A percentile compares a stretch with the other conserved stretches of the same genome.
These are phyloP conservation scores for Zygothrica quintamaculata DNA, from an alignment of 2,888 invertebrate species.

Conservation along the genomic window DNA sequence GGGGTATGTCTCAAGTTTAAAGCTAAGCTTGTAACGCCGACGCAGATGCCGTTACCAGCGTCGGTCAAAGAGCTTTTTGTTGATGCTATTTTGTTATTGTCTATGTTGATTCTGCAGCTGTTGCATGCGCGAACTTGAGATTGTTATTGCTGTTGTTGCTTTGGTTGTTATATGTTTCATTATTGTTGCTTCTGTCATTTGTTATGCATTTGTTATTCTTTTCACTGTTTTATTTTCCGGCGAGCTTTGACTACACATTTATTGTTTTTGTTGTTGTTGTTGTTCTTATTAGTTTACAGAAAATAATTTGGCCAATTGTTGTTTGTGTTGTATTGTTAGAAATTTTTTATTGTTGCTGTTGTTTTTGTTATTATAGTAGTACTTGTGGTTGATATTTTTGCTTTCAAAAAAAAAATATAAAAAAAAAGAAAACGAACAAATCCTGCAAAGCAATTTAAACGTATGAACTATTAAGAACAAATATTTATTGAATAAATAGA, in stretches of 20 bases:
- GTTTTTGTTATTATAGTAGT: too few species aligned
- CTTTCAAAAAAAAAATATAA: not conserved
- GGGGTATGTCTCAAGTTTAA: constrained; percentile 4
- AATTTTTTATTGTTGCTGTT: constrained; percentile 3
- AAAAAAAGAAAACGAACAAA: not conserved
- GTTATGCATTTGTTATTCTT: constrained; percentile 14
- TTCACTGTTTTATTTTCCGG: constrained; percentile 15
- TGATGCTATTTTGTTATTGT: constrained; percentile 4
- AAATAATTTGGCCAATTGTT: constrained; percentile 49
- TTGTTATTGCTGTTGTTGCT: constrained; percentile 9
- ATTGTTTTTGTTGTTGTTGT: constrained; percentile 17
- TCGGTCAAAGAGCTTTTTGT: constrained; percentile 31
- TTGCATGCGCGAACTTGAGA: constrained; percentile 40
- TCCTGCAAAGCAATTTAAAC: constrained; percentile 1
- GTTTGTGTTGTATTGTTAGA: constrained; percentile 3
- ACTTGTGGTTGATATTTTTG: constrained; percentile 3
- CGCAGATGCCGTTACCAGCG: constrained; percentile 19
- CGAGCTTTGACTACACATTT: constrained; percentile 10
- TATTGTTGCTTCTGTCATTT: constrained; percentile 15
- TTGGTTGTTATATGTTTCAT: not conserved
- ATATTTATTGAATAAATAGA: not conserved
- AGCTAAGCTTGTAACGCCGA: constrained; percentile 44
- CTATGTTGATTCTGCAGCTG: constrained; percentile 31
- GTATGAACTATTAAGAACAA: constrained; percentile 2
- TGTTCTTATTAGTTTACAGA: constrained; percentile 21